Evolutionary conservation across 2,113 vertebrate genomes (phyloP).

Genomic region (Dipodomys spectabilis): DNA sequence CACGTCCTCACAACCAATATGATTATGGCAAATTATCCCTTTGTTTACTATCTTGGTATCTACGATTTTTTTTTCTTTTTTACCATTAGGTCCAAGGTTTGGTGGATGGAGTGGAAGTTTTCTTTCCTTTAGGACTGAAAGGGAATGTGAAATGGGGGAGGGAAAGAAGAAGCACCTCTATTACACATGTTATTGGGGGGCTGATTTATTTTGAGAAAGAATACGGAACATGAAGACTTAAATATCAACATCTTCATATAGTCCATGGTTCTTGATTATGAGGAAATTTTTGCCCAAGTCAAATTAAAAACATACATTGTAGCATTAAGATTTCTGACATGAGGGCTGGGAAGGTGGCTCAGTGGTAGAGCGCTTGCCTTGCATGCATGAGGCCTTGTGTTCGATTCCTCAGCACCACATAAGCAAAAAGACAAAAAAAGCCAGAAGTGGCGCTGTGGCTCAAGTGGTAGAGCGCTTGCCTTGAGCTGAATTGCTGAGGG

Average conservation of each 20-base stretch:
- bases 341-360: no score
- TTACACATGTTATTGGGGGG: background rate
- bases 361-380: no score
- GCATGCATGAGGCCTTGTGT: no score
- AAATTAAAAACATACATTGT: no score
- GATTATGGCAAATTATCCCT: background rate
- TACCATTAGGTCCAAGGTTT: background rate
- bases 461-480: no score
- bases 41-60: background rate
- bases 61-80: background rate
- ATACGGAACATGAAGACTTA: background rate
- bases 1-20: background rate
- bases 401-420: no score
- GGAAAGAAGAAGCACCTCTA: background rate
- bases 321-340: no score
- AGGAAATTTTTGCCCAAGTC: no score
- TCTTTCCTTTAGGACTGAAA: background rate
- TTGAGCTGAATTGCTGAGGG: no score
- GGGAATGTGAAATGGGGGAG: background rate
- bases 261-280: no score
- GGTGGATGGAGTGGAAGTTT: background rate
- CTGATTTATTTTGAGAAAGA: slow-evolving; percentile 13
- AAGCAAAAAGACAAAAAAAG: no score
- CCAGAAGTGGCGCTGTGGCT: no score
- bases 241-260: background rate